Conservation (phyloP, 53 echinoderm and acorn worm genomes). For the Henricia sp. region DNA sequence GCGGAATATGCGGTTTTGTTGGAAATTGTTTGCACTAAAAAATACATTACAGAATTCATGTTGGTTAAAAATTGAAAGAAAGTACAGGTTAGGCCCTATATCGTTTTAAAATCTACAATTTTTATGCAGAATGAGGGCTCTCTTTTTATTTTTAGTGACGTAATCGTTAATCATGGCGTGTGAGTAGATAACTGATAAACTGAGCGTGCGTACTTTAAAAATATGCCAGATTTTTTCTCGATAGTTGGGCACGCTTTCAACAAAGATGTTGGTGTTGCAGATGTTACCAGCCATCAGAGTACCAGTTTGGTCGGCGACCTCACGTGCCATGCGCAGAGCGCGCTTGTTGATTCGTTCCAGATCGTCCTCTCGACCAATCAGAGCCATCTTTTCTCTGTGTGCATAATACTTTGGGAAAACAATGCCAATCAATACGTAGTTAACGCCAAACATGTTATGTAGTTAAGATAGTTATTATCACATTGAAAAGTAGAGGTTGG, state of each 20-base stretch:
- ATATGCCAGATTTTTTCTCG: constrained; percentile 63
- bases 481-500: not conserved
- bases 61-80: not conserved
- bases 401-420: constrained; percentile 82
- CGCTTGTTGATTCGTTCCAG: constrained; percentile 75
- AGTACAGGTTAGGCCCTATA: not conserved
- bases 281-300: constrained; percentile 94
- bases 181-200: too few relatives aligned
- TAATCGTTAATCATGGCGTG: too few relatives aligned
- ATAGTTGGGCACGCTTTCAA: constrained; percentile 57
- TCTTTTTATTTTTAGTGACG: too few relatives aligned
- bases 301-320: constrained; percentile 85
- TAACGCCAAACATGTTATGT: not conserved
- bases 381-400: constrained; percentile 76
- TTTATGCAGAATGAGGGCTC: not conserved
- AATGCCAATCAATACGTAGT: not conserved
- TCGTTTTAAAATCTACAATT: not conserved
- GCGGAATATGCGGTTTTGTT: too few relatives aligned
- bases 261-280: constrained; percentile 73
- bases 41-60: not conserved
- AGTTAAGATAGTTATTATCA: not conserved
- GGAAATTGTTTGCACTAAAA: not conserved
- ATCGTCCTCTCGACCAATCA: constrained; percentile 78
- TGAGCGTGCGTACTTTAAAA: constrained; percentile 67
- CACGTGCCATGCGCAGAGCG: constrained; percentile 84